phyloP scores from a whole-genome alignment of 2,797 vertebrate species.

The Lagorchestes hirsutus region DNA sequence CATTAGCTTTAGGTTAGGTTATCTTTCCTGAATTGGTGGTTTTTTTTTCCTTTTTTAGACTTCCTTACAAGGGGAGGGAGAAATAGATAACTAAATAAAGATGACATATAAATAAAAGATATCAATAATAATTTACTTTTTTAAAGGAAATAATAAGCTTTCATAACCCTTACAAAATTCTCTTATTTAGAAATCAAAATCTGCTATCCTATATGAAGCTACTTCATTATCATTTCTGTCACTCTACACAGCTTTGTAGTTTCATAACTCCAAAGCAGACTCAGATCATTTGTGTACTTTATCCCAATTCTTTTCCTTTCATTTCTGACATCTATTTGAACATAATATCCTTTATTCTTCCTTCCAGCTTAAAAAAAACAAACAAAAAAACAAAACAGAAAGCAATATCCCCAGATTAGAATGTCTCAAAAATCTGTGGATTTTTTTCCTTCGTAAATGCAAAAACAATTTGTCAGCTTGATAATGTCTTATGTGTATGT shows the following conservation, averaged over 20 bases:
- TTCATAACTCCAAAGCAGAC: slow-evolving; percentile 28
- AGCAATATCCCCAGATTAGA: slow-evolving; percentile 55
- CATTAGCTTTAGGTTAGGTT: not conserved
- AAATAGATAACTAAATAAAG: not conserved
- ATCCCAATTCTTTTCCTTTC: slow-evolving; percentile 34
- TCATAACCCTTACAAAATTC: not conserved
- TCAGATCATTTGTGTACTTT: slow-evolving; percentile 16
- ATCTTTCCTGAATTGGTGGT: not conserved
- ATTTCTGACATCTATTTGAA: slow-evolving; percentile 54
- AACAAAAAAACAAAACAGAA: slow-evolving; percentile 26
- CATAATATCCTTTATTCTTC: slow-evolving; percentile 21
- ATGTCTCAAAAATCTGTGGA: slow-evolving; percentile 49
- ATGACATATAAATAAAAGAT: not conserved
- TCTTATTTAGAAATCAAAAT: not conserved
- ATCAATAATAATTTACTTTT: slow-evolving; percentile 5
- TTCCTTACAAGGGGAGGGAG: not conserved
- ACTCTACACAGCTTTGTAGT: slow-evolving; percentile 14
- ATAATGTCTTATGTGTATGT: slow-evolving; percentile 63
- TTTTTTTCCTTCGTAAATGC: slow-evolving; percentile 10
- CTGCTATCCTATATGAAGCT: not conserved
- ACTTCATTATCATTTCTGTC: slow-evolving; percentile 29
- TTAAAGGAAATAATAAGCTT: not conserved
- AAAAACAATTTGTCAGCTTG: slow-evolving; percentile 66
- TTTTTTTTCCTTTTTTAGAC: not conserved
- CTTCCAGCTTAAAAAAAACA: not conserved